phyloP scores from a whole-genome alignment of 2,888 invertebrate genomes.

The Linnaemya tessellans region DNA sequence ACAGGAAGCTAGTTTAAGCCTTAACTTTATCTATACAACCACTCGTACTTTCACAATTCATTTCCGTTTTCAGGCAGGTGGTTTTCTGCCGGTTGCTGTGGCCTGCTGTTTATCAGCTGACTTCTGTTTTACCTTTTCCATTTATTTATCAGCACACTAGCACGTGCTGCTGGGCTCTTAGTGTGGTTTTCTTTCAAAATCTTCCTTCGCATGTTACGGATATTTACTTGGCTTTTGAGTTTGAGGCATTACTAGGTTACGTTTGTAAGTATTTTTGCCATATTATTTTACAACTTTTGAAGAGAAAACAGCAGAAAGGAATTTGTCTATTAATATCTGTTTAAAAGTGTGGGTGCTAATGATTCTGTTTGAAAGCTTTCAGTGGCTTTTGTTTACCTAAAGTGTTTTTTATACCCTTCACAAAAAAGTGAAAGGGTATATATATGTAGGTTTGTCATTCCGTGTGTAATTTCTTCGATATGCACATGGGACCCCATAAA shows the following conservation, averaged over 20 bases:
- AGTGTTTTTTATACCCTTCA: too few relatives aligned
- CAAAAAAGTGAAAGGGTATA: too few relatives aligned
- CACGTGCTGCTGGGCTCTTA: not conserved
- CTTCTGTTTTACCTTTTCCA: not conserved
- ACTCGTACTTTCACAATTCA: conserved; percentile 21
- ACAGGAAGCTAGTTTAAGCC: conserved; percentile 9
- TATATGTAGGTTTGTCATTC: too few relatives aligned
- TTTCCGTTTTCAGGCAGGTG: conserved; percentile 32
- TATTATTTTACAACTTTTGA: not conserved
- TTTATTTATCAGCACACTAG: not conserved
- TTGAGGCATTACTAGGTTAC: not conserved
- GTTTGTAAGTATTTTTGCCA: not conserved
- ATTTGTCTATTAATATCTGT: too few relatives aligned
- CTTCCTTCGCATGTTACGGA: not conserved
- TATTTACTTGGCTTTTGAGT: conserved; percentile 2
- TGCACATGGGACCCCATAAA: too few relatives aligned
- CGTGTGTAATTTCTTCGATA: too few relatives aligned
- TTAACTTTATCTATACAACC: conserved; percentile 17
- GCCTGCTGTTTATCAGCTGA: conserved; percentile 6
- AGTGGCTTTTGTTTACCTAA: too few relatives aligned
- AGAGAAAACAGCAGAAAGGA: not conserved
- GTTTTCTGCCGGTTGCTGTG: conserved; percentile 7
- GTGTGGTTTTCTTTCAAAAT: not conserved
- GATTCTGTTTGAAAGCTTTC: too few relatives aligned
- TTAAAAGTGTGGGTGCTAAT: too few relatives aligned